Evolutionary conservation across 2,797 vertebrate genomes (phyloP).

Genomic region (Sibirionetta formosa): DNA sequence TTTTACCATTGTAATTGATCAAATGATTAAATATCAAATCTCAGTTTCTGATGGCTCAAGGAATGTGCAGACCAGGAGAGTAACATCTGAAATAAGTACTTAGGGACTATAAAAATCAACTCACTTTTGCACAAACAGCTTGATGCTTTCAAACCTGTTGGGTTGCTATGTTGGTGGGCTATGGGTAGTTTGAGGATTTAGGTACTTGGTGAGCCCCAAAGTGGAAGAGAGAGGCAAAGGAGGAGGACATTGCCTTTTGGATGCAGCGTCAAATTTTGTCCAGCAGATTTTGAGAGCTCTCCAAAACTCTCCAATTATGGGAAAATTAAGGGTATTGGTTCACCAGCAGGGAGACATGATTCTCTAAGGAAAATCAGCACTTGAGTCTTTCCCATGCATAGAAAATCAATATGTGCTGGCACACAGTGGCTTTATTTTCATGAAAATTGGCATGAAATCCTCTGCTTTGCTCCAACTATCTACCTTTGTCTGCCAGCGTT

Average conservation of each 20-base stretch:
- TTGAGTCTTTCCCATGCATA: rapidly evolving
- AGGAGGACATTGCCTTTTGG: not conserved
- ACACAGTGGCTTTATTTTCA: not conserved
- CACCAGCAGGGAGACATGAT: not conserved
- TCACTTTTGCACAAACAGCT: not conserved
- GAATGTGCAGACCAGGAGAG: not conserved
- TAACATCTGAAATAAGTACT: not conserved
- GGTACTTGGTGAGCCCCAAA: not conserved
- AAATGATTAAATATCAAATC: not conserved
- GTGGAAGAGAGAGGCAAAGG: not conserved
- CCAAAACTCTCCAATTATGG: not conserved
- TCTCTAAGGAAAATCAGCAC: not conserved
- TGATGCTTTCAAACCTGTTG: not conserved
- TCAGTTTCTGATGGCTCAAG: not conserved
- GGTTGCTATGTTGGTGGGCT: not conserved
- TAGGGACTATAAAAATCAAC: not conserved
- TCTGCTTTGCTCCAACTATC: not conserved
- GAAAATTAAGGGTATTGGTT: rapidly evolving
- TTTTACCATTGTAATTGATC: not conserved
- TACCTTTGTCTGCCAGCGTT: not conserved
- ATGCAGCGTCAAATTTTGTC: not conserved
- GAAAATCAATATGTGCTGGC: not conserved
- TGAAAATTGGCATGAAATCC: not conserved
- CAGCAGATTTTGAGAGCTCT: not conserved
- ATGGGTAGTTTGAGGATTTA: too few relatives aligned